Conservation (phyloP, 2,888 invertebrate species). For the Lypha dubia region DNA sequence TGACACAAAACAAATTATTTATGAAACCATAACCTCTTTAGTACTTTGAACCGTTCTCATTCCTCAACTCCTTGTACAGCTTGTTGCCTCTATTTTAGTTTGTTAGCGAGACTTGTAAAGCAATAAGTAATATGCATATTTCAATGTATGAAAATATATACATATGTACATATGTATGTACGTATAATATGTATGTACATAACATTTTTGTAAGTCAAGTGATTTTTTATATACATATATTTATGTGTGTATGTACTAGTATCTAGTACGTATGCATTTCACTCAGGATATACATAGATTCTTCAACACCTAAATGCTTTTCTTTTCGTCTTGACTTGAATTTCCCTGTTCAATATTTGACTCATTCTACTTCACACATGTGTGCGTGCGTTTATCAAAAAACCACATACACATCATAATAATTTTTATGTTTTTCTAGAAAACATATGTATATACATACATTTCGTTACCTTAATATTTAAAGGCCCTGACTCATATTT, state of each 20-base stretch:
- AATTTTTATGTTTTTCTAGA: conserved; percentile 51
- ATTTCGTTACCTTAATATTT: no score
- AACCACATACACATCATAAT: conserved; percentile 48
- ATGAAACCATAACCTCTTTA: conserved; percentile 40
- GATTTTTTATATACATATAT: conserved; percentile 12
- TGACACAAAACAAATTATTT: conserved; percentile 59
- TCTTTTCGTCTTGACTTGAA: conserved; percentile 3
- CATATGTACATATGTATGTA: neutral
- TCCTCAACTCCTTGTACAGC: neutral
- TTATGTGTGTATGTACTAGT: neutral
- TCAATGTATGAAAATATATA: no score
- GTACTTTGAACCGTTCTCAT: conserved; percentile 45
- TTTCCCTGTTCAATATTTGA: conserved; percentile 3
- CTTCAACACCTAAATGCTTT: conserved; percentile 54
- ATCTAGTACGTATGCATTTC: no score
- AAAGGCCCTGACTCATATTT: no score
- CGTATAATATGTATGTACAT: neutral
- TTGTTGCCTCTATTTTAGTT: conserved; percentile 15
- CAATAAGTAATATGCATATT: neutral
- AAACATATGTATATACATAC: no score
- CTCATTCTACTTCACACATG: conserved; percentile 3
- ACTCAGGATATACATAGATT: conserved; percentile 57
- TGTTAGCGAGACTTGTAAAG: conserved; percentile 3
- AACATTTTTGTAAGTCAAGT: conserved; percentile 67
- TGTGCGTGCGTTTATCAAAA: conserved; percentile 17